These are phyloP conservation scores for Odontomachus brunneus DNA, from an alignment of 1,140 invertebrate species.

Conservation along the genomic window DNA sequence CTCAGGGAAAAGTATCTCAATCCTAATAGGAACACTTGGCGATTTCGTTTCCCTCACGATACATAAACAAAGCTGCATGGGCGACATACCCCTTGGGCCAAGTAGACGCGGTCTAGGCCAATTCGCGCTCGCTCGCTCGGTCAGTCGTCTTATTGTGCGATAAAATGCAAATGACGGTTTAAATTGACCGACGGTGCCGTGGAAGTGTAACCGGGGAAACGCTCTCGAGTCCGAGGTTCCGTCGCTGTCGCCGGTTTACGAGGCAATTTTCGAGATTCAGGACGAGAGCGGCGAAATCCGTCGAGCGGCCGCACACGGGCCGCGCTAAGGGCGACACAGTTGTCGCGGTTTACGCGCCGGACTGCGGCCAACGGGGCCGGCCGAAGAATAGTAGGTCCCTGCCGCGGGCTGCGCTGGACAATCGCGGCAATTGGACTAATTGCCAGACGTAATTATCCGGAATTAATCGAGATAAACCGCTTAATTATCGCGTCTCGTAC, in stretches of 20 bases:
- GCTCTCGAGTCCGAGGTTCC: constrained; percentile 16
- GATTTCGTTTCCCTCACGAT: no score
- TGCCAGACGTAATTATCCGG: constrained; percentile 72
- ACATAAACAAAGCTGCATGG: no score
- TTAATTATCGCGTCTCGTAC: constrained; percentile 68
- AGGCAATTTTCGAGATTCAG: constrained; percentile 49
- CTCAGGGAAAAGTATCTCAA: no score
- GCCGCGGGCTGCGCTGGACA: constrained; percentile 48
- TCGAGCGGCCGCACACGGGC: background rate
- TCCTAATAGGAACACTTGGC: no score
- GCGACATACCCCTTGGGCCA: no score
- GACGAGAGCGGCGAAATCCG: constrained; percentile 1
- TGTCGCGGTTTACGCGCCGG: constrained; percentile 51
- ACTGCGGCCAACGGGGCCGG: constrained; percentile 30
- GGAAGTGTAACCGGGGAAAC: constrained; percentile 18
- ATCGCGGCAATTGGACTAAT: constrained; percentile 73
- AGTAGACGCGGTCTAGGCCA: no score
- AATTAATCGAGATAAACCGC: constrained; percentile 78
- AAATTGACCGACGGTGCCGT: constrained; percentile 25
- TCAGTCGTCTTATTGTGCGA: constrained; percentile 39
- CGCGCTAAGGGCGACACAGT: constrained; percentile 7
- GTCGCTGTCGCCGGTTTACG: constrained; percentile 34
- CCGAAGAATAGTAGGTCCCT: constrained; percentile 43
- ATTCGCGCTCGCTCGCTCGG: constrained; percentile 23
- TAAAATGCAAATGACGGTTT: constrained; percentile 53